Base-by-base conservation (phyloP, 1,140 invertebrate genomes). In the Rhizoglyphus robini region DNA sequence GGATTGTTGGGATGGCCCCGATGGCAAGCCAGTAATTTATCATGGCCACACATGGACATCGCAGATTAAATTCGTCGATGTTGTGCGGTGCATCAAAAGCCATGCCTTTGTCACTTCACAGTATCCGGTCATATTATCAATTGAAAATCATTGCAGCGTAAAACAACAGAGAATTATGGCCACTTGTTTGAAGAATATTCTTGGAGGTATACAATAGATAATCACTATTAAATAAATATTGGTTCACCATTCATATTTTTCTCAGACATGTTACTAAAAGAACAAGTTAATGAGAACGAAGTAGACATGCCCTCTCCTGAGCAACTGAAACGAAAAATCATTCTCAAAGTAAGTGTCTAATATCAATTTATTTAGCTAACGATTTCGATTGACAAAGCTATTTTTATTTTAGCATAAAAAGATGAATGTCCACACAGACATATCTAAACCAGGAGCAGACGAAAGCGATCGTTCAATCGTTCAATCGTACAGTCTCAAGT, bases 81-180 rank as follows among this genome's bases (percentile, higher is more conserved):
- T 97, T 0, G 83, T 99, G 27, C 86, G 87, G 72, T 90, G 88
- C 0, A 98, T 99, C 48, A 91, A 89, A 75, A 90, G 96, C 68
- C 88, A 98, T 75, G 94, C 95, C 4, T 99, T 98, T 79, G 81
- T 84, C 8, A 86, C 85, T 4, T 96, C 92, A 3, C 88, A 95
- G 83, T 88, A 90, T 79, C 96, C 96, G n/a, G 83, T 99, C 0
- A 96, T 99, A 70, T 76, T 99, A 23, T 97, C 94, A 0, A 96
- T 99, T 67, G 96, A 99, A 79, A 95, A 99, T 74, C 96, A 99
- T 75, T 98, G 95, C 75, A 88, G 88, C 0, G 75, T 97, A 57
- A 85, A 87, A 4, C 95, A 98, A 73, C 96, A 99, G 75, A 81
- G 91, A 59, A 88, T 90, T 74, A 99, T 99, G 96, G 95, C 95